Base-by-base conservation (phyloP, 1,140 invertebrate genomes). In the Hycleus phaleratus region DNA sequence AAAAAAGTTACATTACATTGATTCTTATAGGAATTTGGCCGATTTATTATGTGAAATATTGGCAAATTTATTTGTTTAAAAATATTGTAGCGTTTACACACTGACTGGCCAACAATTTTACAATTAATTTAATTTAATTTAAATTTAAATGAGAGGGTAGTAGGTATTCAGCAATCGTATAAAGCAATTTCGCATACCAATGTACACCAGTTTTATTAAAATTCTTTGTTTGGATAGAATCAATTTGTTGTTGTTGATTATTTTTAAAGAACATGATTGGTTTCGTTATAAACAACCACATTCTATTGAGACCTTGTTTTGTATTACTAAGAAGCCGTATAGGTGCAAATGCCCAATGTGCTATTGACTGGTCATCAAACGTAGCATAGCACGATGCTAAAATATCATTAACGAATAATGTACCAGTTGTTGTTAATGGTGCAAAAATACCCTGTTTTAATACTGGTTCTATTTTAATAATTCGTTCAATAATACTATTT, bases 321-420 rank as follows among this genome's bases (percentile, higher is more conserved):
- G 80, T 56, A 59, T 77, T 79, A 47, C 71, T 73, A 61, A 78
- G 76, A 0, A 86, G 56, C 45, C 94, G 78, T 49, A 93, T 73
- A 0, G 95, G 94, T 4, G 85, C 75, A 71, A 96, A 90, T 1
- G 86, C 85, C 68, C 80, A 81, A 71, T 97, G 95, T 4, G 93
- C 94, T 46, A 97, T 59, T 6, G 74, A 72, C 64, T 95, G 92
- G 73, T 87, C 91, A 70, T 89, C 81, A 10, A 98, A 80, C 7
- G 93, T 77, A 0, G 95, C 95, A 76, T 98, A 99, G 73, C 95
- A 98, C 0, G 95, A 97, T 1, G 91, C 90, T 1, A 94, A 80
- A 3, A 96, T 85, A 58, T 88, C 87, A 72, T 98, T 86, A 1
- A 98, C 91, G 25, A 98, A 79, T 8, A 98, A 76, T 25, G 88